A percentile compares a stretch with the other conserved stretches of the same genome.
These are phyloP conservation scores for Empidonax traillii DNA, from an alignment of 2,113 vertebrate species.

Conservation along the genomic window DNA sequence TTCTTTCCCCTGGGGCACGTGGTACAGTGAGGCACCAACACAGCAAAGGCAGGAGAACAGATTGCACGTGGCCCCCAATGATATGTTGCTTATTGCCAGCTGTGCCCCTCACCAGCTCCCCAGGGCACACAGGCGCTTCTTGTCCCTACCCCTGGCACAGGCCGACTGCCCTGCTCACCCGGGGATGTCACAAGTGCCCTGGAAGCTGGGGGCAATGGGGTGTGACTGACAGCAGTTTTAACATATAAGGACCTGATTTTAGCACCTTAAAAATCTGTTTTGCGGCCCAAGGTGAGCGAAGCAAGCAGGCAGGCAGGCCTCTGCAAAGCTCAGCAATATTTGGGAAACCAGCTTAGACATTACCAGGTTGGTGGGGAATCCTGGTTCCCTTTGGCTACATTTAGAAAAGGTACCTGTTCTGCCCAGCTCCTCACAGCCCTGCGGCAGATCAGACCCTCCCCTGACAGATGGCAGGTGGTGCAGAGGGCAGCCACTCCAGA, in stretches of 20 bases:
- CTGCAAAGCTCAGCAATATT: not conserved
- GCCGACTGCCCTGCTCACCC: not conserved
- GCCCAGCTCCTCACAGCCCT: not conserved
- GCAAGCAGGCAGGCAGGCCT: not conserved
- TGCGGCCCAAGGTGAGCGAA: not conserved
- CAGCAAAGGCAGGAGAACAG: not conserved
- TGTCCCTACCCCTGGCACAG: not conserved
- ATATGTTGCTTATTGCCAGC: not conserved
- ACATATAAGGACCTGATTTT: not conserved
- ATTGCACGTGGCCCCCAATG: not conserved
- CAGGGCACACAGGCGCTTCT: fast-evolving
- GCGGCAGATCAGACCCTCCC: not conserved
- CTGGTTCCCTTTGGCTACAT: conserved; percentile 11
- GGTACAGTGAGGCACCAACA: not conserved
- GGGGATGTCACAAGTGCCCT: not conserved
- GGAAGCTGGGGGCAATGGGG: not conserved
- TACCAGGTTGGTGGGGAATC: not conserved
- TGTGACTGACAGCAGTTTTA: not conserved
- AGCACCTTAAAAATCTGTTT: conserved; percentile 47
- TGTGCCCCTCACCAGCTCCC: fast-evolving
- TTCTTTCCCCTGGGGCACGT: not conserved
- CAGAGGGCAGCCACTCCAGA: not conserved
- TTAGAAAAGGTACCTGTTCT: not conserved
- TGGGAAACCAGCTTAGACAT: not conserved
- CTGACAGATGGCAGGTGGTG: not conserved